Evolutionary conservation across 92 coral and sea anemone genomes (phyloP), one percentile per base, ranked within the genome.

Genomic region (Porites evermanni): DNA sequence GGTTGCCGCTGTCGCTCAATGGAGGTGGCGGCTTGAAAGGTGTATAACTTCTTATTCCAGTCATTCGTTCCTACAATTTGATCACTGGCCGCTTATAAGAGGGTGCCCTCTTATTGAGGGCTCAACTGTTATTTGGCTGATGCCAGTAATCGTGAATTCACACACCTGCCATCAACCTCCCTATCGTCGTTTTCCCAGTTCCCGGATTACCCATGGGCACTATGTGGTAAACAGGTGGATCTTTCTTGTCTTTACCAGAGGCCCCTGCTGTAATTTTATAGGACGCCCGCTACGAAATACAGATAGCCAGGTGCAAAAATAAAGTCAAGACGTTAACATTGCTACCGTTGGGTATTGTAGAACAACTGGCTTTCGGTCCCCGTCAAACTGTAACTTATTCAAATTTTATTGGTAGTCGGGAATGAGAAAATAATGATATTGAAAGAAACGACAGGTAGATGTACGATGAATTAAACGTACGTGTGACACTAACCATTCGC

Each of bases 151-250:
- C 26, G 26, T 1, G 58, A 7, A 53, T 53, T 7, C 32, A 80
- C 86, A 18, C 9, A 88, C 87, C 91, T 65, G 87, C 91, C 52
- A 88, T 78, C 8, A 81, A 75, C 21, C 88, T 64, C 17, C 87
- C 79, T 5, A 88, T 74, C 7, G 79, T 81, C 11, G 87, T 88
- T 53, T 88, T 82, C 38, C 88, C 91, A 5, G 87, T 88, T 11
- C 91, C 91, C 4, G 87, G 87, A 58, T 88, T 88, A 1, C 83
- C 91, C 75, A 75, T 78, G 32, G 81, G 67, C 5, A 88, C 82
- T 51, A 88, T 72, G 69, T 88, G 84, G 20, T 72, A 52, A 59
- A 78, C 61, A 11, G 75, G 70, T 13, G 38, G 71, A 52, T 9
- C 70, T 4, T 58, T 61, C 9, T 21, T 60, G 1, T 50, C 65